Evolutionary conservation across 2,113 vertebrate species (phyloP).

Genomic region (Sander lucioperca): DNA sequence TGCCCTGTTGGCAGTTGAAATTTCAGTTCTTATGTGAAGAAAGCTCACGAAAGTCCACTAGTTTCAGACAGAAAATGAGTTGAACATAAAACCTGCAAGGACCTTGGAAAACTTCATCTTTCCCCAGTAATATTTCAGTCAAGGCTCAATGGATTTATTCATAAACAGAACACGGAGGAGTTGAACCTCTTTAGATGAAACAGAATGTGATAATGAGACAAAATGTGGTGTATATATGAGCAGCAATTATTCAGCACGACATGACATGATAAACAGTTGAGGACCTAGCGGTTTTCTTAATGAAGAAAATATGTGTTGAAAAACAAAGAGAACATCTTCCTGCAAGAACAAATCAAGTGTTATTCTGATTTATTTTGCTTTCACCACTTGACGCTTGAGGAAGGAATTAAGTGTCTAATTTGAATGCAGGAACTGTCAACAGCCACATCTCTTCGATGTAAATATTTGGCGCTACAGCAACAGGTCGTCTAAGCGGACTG

Average conservation of each 20-base stretch:
- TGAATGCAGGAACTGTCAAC: conserved; percentile 21
- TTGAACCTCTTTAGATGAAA: neutral
- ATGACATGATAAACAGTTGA: neutral
- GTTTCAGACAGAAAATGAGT: neutral
- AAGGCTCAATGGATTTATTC: conserved; percentile 14
- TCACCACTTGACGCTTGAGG: neutral
- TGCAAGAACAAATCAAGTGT: neutral
- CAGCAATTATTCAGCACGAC: neutral
- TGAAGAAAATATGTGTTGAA: neutral
- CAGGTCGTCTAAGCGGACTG: conserved; percentile 25
- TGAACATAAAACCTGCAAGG: neutral
- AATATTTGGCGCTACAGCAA: conserved; percentile 13
- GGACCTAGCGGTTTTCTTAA: neutral
- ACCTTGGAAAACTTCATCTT: neutral
- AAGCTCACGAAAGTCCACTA: neutral
- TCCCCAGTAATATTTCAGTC: conserved; percentile 3
- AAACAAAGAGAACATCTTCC: neutral
- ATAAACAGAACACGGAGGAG: neutral
- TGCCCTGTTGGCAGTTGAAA: neutral
- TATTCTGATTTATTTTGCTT: conserved; percentile 3
- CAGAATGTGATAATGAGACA: conserved; percentile 2
- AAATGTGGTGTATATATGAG: neutral
- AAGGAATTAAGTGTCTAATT: conserved; percentile 17
- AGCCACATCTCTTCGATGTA: neutral
- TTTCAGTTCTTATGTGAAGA: neutral